A percentile compares a stretch with the other conserved stretches of the same genome.
Evolutionary conservation across 1,140 invertebrate species (phyloP).

Genomic region (Periplaneta americana): DNA sequence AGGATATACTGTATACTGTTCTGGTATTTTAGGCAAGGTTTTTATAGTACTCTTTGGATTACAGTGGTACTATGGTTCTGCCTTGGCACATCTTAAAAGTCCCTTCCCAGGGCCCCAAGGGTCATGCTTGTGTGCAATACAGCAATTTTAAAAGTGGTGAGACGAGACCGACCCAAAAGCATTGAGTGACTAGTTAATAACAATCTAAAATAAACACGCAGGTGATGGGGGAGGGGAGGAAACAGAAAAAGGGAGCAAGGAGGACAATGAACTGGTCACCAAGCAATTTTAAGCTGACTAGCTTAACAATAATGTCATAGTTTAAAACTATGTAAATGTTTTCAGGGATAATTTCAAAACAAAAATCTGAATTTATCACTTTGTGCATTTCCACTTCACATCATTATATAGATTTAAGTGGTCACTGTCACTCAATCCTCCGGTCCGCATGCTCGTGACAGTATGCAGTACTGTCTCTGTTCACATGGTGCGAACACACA

Average conservation of each 20-base stretch:
- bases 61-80: not conserved
- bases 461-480: not conserved
- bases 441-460: not conserved
- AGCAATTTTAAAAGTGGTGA: not conserved
- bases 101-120: not conserved
- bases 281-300: not conserved
- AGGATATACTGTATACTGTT: slow-evolving; percentile 4
- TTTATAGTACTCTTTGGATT: not conserved
- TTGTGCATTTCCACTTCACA: not conserved
- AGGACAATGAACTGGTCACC: not conserved
- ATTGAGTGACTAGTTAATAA: not conserved
- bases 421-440: not conserved
- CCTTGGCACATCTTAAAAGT: not conserved
- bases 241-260: no score
- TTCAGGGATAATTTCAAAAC: no score
- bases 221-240: no score
- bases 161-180: not conserved
- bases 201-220: not conserved
- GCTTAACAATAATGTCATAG: not conserved
- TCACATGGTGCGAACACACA: not conserved
- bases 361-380: not conserved
- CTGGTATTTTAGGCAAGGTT: not conserved
- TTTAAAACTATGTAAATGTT: not conserved
- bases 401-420: not conserved
- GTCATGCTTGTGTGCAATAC: not conserved